A percentile compares a stretch with the other conserved stretches of the same genome.
Conservation (phyloP, 2,888 invertebrate genomes). For the Apotomis betuletana region DNA sequence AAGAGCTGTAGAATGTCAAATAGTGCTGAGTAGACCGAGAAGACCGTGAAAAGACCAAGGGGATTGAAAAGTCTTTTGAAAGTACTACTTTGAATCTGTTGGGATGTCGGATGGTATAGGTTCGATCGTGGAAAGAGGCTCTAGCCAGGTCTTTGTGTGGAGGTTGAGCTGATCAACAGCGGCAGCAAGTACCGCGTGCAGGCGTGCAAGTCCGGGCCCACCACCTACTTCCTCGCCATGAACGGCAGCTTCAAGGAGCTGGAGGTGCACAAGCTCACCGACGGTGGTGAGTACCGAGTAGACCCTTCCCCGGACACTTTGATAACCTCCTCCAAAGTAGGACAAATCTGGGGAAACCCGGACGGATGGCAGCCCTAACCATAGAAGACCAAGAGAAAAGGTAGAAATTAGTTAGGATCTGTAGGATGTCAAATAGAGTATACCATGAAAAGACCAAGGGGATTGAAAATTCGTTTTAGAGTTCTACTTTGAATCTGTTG, state of each 20-base stretch:
- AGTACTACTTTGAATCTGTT: no score
- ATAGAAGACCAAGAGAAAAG: no score
- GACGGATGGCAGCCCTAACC: no score
- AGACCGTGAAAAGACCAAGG: slow-evolving; percentile 19
- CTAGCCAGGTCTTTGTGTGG: slow-evolving; percentile 93
- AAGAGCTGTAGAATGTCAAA: slow-evolving; percentile 92
- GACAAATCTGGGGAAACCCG: no score
- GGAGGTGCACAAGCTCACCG: slow-evolving; percentile 95
- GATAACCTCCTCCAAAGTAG: no score
- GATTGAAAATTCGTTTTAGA: no score
- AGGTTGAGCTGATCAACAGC: slow-evolving; percentile 95
- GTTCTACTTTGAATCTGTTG: no score
- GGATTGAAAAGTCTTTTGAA: not conserved
- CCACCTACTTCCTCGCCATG: slow-evolving; percentile 96
- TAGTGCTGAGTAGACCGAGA: slow-evolving; percentile 83
- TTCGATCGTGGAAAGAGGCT: slow-evolving; percentile 77
- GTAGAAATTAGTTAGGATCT: no score
- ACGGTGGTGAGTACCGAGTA: slow-evolving; percentile 85
- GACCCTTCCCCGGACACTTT: not conserved
- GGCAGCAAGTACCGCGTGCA: slow-evolving; percentile 94
- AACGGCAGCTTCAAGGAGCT: slow-evolving; percentile 98
- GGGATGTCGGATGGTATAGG: no score
- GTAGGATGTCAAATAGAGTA: not conserved
- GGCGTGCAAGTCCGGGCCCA: slow-evolving; percentile 95
- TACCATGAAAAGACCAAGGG: not conserved